phyloP scores from a whole-genome alignment of 2,797 vertebrate species.

The Scyliorhinus canicula region DNA sequence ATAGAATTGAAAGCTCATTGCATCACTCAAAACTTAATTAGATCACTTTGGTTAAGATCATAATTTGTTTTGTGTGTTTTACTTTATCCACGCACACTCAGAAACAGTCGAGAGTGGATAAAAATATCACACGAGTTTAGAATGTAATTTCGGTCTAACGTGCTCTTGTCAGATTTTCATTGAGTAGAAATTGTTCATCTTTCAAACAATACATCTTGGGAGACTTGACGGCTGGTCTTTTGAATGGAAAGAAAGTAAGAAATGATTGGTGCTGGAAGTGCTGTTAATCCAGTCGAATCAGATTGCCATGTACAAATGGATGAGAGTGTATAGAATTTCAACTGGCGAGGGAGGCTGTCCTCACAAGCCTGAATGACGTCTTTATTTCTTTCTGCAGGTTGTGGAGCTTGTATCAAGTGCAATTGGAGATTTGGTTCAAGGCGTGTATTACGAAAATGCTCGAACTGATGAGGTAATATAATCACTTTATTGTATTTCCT shows the following conservation, averaged over 20 bases:
- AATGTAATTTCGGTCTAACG: not conserved
- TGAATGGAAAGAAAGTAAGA: constrained; percentile 13
- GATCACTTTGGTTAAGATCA: not conserved
- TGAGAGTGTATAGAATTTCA: not conserved
- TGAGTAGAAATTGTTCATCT: not conserved
- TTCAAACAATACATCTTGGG: not conserved
- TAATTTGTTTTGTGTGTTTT: not conserved
- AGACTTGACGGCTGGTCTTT: not conserved
- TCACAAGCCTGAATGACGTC: constrained; percentile 20
- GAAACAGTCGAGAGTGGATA: not conserved
- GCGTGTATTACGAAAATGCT: constrained; percentile 82
- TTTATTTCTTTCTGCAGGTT: constrained; percentile 64
- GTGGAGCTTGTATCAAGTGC: constrained; percentile 90
- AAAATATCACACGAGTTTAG: not conserved
- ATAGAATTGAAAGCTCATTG: not conserved
- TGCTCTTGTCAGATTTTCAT: constrained; percentile 4
- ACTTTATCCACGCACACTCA: too few species aligned
- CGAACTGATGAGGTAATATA: constrained; percentile 68
- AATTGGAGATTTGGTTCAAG: constrained; percentile 91
- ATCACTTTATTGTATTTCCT: not conserved
- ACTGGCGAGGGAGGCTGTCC: not conserved
- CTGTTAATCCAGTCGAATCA: not conserved
- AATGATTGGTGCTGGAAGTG: not conserved
- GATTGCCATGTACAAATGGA: not conserved
- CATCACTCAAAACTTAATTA: not conserved